These are phyloP conservation scores for Heliopora coerulea DNA, from an alignment of 92 coral and sea anemone species.

Conservation along the genomic window DNA sequence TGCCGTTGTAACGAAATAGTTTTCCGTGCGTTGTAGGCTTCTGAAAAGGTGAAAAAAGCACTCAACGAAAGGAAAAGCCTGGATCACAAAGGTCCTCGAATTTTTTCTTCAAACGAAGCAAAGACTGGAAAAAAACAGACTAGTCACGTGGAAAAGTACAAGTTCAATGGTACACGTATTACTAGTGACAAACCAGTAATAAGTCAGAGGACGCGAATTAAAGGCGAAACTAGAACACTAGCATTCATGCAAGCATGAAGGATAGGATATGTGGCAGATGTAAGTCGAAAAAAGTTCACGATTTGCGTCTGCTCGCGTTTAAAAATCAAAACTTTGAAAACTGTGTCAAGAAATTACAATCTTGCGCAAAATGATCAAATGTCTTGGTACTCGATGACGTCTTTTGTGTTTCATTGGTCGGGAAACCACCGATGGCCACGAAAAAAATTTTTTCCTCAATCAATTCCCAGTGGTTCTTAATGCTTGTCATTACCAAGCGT, in stretches of 20 bases:
- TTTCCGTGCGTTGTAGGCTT: conserved; percentile 56
- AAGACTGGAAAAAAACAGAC: conserved; percentile 18
- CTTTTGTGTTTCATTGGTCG: too few relatives aligned
- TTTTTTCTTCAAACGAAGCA: conserved; percentile 39
- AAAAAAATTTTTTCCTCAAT: too few relatives aligned
- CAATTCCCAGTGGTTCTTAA: too few relatives aligned
- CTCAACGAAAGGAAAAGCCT: conserved; percentile 76
- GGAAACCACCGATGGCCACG: too few relatives aligned
- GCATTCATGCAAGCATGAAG: conserved; percentile 22
- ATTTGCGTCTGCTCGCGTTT: too few relatives aligned
- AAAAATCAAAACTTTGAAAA: too few relatives aligned
- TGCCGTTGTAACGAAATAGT: neutral
- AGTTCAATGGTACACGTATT: neutral
- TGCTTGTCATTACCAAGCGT: too few relatives aligned
- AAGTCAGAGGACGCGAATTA: conserved; percentile 34
- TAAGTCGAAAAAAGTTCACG: too few relatives aligned
- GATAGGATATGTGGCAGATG: too few relatives aligned
- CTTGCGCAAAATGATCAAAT: too few relatives aligned
- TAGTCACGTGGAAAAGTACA: conserved; percentile 1
- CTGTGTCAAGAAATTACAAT: too few relatives aligned
- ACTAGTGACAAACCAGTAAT: conserved; percentile 12
- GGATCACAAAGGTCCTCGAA: conserved; percentile 77
- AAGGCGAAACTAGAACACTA: conserved; percentile 8
- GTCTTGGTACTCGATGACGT: too few relatives aligned
- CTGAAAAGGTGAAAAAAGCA: conserved; percentile 73